A percentile compares a stretch with the other conserved stretches of the same genome.
Evolutionary conservation across 2,113 vertebrate species (phyloP).

Genomic region (Ciconia stormi): DNA sequence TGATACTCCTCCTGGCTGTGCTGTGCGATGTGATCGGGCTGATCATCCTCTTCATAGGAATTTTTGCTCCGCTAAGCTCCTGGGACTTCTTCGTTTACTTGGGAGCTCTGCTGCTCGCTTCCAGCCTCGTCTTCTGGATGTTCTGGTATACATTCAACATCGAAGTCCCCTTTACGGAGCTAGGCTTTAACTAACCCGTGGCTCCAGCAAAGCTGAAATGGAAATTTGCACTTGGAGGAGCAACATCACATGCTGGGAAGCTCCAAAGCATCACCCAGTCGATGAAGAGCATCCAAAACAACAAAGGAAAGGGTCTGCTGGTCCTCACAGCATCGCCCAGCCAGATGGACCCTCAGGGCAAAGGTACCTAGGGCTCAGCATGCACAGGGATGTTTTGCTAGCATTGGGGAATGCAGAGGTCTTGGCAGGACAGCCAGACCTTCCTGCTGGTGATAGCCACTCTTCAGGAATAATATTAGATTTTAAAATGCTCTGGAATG

Average conservation of each 20-base stretch:
- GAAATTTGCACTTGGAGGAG: background rate
- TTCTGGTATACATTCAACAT: slow-evolving; percentile 87
- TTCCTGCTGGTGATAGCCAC: background rate
- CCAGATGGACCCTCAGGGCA: background rate
- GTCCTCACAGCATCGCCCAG: background rate
- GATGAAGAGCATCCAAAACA: background rate
- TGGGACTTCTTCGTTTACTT: slow-evolving; percentile 89
- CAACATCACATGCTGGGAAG: background rate
- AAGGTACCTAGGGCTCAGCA: background rate
- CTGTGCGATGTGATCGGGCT: slow-evolving; percentile 77
- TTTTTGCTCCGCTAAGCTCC: slow-evolving; percentile 74
- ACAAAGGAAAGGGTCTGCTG: background rate
- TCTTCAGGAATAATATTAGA: background rate
- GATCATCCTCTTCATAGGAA: slow-evolving; percentile 79
- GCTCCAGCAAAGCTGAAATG: rapidly evolving
- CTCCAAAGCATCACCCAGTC: background rate
- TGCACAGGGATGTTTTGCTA: background rate
- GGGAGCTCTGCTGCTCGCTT: slow-evolving; percentile 81
- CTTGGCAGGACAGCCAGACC: background rate
- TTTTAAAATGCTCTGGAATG: background rate
- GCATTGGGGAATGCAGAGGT: background rate
- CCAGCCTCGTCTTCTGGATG: slow-evolving; percentile 87
- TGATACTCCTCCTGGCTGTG: slow-evolving; percentile 73
- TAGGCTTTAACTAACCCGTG: background rate
- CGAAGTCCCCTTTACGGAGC: slow-evolving; percentile 72